Evolutionary conservation across 2,888 invertebrate species (phyloP).

Genomic region (Latrodectus elegans): DNA sequence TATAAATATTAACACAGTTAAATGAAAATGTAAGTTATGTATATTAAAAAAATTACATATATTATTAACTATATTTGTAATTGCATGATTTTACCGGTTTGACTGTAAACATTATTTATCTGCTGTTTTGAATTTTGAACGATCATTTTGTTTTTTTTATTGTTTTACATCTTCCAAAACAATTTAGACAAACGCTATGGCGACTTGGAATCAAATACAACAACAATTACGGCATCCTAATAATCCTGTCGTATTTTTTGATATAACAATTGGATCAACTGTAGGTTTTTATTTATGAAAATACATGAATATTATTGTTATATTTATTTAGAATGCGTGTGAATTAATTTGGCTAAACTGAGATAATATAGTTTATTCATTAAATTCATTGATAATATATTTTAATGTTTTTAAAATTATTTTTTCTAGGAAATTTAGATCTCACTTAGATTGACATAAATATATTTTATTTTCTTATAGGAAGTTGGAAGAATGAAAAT

Average conservation of each 20-base stretch:
- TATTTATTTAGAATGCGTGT: too few relatives aligned
- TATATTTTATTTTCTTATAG: conserved; percentile 76
- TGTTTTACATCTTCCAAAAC: too few relatives aligned
- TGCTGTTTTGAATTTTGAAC: too few relatives aligned
- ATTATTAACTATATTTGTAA: too few relatives aligned
- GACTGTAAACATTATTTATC: too few relatives aligned
- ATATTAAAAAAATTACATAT: too few relatives aligned
- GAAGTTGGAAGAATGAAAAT: conserved; percentile 99
- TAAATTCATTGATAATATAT: background rate
- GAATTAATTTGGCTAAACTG: too few relatives aligned
- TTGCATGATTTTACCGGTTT: too few relatives aligned
- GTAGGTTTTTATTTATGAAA: conserved; percentile 77
- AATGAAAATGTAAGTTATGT: too few relatives aligned
- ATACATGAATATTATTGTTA: background rate
- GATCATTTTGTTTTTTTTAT: too few relatives aligned
- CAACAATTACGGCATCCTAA: conserved; percentile 90
- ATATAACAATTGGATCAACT: conserved; percentile 95
- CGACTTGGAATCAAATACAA: conserved; percentile 96
- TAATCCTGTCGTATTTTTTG: conserved; percentile 99
- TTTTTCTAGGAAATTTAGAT: background rate
- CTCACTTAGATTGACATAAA: background rate
- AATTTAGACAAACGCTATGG: conserved; percentile 80
- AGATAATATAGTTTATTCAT: background rate
- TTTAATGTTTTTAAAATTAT: background rate
- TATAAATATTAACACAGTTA: too few relatives aligned